Base-by-base conservation (phyloP, 2,113 vertebrate species). In the Oreamnos americanus region DNA sequence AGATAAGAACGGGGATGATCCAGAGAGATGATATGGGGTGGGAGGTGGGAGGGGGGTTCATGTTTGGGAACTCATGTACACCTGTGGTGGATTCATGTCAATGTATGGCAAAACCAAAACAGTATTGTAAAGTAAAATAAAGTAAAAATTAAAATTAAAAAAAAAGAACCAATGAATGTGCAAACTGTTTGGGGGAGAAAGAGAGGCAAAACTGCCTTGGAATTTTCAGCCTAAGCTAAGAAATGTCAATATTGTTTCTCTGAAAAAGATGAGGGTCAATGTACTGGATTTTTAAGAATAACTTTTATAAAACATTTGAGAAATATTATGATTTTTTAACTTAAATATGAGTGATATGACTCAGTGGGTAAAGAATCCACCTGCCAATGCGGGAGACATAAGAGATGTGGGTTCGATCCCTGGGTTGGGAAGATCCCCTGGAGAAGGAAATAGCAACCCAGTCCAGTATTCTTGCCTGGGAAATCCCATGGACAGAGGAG, bases 241-340 rank as follows among this genome's bases (percentile, higher is more conserved):
- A 93, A 91, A 74, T 84, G 3, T 58, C 71, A 87, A 91, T 55
- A 49, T 30, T 81, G 19, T 93, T 81, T 19, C 86, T 23, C 17
- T 47, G 39, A 64, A 94, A 96, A 96, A 78, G 28, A 91, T 86
- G 64, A 95, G 39, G 16, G 55, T 60, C 33, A 28, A 43, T 26
- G 39, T n/a, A 36, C 11, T 94, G 6, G 19, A 86, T 90, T 92
- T 93, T 84, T n/a, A 25, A 90, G 81, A 94, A 82, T 49, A 53
- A 81, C 87, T 64, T 96, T 92, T 84, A 82, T 96, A 76, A 78
- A 39, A 7, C 26, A 93, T 87, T 95, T 86, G 51, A 91, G 15
- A 97, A 93, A 76, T 76, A 26, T 92, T 88, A 62, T 62, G 36
- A 7, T 53, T 21, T 90, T 91, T 67, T 60, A 23, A 71, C 45